Conservation (phyloP, 37 sponge, comb jelly and placozoan species). For the Mnemiopsis leidyi region DNA sequence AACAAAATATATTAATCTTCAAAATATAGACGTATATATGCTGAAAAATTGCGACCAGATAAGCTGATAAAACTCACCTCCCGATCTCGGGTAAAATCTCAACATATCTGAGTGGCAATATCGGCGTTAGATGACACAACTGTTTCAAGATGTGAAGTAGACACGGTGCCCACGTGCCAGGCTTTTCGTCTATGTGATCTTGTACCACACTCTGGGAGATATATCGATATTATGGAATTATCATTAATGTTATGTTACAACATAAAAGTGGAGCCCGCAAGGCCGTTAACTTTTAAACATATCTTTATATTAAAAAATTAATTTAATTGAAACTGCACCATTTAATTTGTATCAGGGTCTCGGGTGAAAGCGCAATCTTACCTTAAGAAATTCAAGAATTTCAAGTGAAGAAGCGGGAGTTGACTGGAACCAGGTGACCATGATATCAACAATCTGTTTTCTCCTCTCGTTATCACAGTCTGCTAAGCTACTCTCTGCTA, state of each 20-base stretch:
- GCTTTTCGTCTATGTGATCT: neutral
- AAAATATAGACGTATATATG: too few relatives aligned
- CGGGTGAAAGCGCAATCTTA: too few relatives aligned
- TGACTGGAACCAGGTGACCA: slow-evolving; percentile 16
- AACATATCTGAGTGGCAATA: neutral
- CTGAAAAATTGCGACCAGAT: too few relatives aligned
- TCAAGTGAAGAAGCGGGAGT: neutral
- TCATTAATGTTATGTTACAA: too few relatives aligned
- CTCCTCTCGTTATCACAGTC: neutral
- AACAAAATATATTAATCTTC: too few relatives aligned
- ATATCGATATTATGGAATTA: too few relatives aligned
- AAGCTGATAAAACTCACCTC: too few relatives aligned
- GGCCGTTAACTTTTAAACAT: too few relatives aligned
- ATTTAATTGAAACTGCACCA: too few relatives aligned
- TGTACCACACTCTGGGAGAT: neutral
- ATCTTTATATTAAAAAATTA: too few relatives aligned
- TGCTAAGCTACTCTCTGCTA: neutral
- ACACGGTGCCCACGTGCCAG: neutral
- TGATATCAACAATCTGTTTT: neutral
- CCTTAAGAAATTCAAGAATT: neutral
- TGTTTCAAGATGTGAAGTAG: neutral
- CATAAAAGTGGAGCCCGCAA: too few relatives aligned
- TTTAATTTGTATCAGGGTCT: too few relatives aligned
- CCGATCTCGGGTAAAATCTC: slow-evolving; percentile 36
- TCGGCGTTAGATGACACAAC: neutral